phyloP scores from a whole-genome alignment of 2,113 vertebrate genomes.

The Mandrillus leucophaeus region DNA sequence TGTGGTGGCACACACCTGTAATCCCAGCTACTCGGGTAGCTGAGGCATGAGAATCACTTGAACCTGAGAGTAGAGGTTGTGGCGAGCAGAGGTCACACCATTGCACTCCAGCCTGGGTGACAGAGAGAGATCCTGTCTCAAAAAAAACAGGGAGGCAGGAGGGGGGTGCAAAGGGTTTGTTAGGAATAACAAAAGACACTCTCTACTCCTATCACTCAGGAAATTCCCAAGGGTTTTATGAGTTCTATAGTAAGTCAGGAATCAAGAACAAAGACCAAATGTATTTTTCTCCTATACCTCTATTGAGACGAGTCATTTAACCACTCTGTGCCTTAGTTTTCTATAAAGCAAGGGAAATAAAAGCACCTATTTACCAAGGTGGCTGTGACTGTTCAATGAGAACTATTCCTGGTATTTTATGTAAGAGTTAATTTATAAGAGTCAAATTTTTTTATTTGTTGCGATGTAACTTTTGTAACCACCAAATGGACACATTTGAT shows the following conservation, averaged over 20 bases:
- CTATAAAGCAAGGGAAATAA: not conserved
- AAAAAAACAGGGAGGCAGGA: too few species aligned
- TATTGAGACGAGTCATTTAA: not conserved
- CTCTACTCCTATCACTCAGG: not conserved
- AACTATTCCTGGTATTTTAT: conserved; percentile 20
- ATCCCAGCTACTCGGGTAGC: too few species aligned
- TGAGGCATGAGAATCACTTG: too few species aligned
- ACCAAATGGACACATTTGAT: not conserved
- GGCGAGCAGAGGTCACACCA: too few species aligned
- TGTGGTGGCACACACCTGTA: too few species aligned
- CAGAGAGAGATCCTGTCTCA: too few species aligned
- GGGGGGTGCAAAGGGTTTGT: not conserved
- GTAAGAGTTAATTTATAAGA: not conserved
- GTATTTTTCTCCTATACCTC: not conserved
- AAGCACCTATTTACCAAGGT: not conserved
- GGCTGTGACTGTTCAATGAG: not conserved
- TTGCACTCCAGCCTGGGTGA: too few species aligned
- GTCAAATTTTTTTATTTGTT: conserved; percentile 30
- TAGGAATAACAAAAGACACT: not conserved
- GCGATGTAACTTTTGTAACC: not conserved
- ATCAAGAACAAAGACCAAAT: not conserved
- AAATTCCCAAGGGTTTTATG: not conserved
- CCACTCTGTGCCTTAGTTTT: not conserved
- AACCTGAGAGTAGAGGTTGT: too few species aligned
- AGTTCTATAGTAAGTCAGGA: not conserved